A percentile compares a stretch with the other conserved stretches of the same genome.
These are phyloP conservation scores for Monodelphis domestica DNA, from an alignment of 2,797 vertebrate species.

Conservation along the genomic window DNA sequence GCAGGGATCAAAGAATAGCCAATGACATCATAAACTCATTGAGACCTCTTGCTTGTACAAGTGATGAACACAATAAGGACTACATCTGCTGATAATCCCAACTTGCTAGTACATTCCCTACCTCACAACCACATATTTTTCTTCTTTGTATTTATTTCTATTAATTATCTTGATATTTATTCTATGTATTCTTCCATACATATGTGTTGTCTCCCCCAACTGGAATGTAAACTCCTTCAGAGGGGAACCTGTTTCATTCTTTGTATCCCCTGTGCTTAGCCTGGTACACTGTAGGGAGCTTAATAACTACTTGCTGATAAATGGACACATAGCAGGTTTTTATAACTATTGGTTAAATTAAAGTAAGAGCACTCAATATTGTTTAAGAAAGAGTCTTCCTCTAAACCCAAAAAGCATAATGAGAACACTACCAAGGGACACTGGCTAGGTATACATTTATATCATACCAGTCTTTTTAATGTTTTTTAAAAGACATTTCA, in stretches of 20 bases:
- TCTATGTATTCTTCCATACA: too few species aligned
- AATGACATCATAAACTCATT: neutral
- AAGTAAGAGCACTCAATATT: neutral
- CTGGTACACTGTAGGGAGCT: neutral
- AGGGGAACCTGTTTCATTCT: neutral
- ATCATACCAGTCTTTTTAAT: neutral
- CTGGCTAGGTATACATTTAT: neutral
- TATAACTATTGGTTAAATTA: neutral
- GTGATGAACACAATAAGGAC: too few species aligned
- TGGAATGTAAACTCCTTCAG: neutral
- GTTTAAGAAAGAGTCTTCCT: neutral
- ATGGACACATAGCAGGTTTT: neutral
- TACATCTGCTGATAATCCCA: neutral
- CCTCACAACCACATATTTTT: neutral
- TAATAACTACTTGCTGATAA: neutral
- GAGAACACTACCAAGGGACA: neutral
- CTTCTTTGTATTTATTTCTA: neutral
- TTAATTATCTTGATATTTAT: neutral
- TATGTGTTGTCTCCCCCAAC: neutral
- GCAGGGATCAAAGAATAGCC: neutral
- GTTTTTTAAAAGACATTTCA: conserved; percentile 2
- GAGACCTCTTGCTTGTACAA: too few species aligned
- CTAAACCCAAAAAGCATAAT: neutral
- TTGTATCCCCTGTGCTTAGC: neutral
- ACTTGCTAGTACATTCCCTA: neutral